Evolutionary conservation across 2,888 invertebrate genomes (phyloP).

Genomic region (Eucera pruinosa): DNA sequence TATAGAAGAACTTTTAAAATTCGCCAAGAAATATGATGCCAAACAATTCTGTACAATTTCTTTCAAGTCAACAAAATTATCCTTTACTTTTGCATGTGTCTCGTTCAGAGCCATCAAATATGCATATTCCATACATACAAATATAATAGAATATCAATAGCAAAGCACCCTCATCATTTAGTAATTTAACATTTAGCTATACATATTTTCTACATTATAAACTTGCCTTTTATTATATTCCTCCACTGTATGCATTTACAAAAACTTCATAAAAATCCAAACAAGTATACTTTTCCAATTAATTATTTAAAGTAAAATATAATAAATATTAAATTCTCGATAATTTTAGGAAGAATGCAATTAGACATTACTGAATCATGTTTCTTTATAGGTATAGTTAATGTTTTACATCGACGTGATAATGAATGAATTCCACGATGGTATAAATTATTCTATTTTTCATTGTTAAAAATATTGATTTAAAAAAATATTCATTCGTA

Average conservation of each 20-base stretch:
- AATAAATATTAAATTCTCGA: neutral
- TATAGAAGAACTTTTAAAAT: slow-evolving; percentile 61
- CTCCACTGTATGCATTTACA: too few relatives aligned
- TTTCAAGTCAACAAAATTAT: slow-evolving; percentile 7
- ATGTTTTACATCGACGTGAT: neutral
- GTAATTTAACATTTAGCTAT: neutral
- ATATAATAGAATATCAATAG: neutral
- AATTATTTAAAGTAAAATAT: neutral
- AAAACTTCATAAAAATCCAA: too few relatives aligned
- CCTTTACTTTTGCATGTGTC: neutral
- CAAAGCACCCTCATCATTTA: neutral
- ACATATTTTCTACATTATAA: neutral
- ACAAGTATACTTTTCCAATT: neutral
- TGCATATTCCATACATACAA: neutral
- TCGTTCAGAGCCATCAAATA: neutral
- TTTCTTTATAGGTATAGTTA: neutral
- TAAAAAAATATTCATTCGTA: neutral
- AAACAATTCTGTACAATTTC: slow-evolving; percentile 6
- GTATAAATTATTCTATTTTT: neutral
- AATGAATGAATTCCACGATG: neutral
- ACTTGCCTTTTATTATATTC: too few relatives aligned
- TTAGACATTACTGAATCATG: neutral
- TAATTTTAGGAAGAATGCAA: neutral
- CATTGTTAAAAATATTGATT: neutral
- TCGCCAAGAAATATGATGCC: neutral